Evolutionary conservation across 2,113 vertebrate genomes (phyloP), one percentile per base, ranked within the genome.

Genomic region (Thunnus thynnus): DNA sequence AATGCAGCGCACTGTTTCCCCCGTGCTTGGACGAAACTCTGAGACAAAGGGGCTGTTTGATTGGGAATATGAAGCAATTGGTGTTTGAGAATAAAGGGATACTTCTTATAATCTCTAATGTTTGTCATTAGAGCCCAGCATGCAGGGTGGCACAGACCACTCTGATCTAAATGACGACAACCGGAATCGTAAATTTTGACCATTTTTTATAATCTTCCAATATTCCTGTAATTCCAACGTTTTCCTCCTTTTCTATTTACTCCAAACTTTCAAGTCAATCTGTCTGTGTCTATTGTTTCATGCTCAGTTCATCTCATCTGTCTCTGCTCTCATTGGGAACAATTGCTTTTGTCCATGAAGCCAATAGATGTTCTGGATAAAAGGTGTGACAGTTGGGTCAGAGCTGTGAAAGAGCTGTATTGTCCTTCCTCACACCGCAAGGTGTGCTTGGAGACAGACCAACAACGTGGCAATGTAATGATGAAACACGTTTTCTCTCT

Each of bases 31-130:
- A 93, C 73, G 63, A 80, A 90, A 87, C 79, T n/a, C 78, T 55
- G 68, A 80, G 86, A 95, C 94, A 95, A 94, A 93, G 91, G 91
- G 78, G 47, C 74, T 60, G 77, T 94, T 94, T 95, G 84, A 95
- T 89, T 84, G 77, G 80, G 82, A 91, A 88, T 88, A 93, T 92
- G 91, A 91, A 93, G 88, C 88, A 92, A 90, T 78, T 83, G 85
- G 83, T 73, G 72, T 76, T 50, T 77, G 73, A 78, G 85, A 80
- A 90, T 88, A 89, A 91, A 88, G 80, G 72, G 81, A 90, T 78
- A 81, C 76, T 92, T 86, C 75, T 89, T 86, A 86, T 51, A 44
- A 61, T 63, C 67, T 79, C 60, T 4, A 27, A 68, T 64, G 57
- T 84, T 86, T 86, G 72, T 50, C 47, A 50, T 25, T 13, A 36